Evolutionary conservation across 2,797 vertebrate species (phyloP).

Genomic region (Sandelia bainsii): DNA sequence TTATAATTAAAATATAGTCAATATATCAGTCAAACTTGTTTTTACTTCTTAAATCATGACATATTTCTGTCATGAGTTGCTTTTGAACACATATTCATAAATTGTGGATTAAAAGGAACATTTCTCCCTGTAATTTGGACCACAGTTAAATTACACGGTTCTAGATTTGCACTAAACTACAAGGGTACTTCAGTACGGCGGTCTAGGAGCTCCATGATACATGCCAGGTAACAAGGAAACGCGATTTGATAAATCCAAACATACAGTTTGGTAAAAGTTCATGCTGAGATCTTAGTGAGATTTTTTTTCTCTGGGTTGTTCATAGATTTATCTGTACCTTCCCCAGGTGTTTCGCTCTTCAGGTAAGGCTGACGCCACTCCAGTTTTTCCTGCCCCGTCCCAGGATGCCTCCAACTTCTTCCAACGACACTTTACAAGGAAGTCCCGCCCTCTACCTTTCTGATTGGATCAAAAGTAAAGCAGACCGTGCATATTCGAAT

Average conservation of each 20-base stretch:
- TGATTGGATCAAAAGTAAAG: slow-evolving; percentile 65
- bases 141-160: background rate
- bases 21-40: too few species aligned
- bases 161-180: background rate
- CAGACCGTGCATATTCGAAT: background rate
- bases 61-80: too few species aligned
- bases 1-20: too few species aligned
- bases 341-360: slow-evolving; percentile 47
- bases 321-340: background rate
- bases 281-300: background rate
- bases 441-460: slow-evolving; percentile 74
- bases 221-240: background rate
- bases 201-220: background rate
- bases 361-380: slow-evolving; percentile 75
- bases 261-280: background rate
- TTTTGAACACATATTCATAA: too few species aligned
- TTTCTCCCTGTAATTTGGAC: background rate
- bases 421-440: slow-evolving; percentile 65
- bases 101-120: background rate
- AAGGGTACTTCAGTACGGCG: too few species aligned
- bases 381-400: slow-evolving; percentile 43
- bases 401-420: slow-evolving; percentile 66
- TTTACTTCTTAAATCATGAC: too few species aligned
- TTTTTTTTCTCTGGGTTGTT: background rate
- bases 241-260: background rate